A percentile compares a stretch with the other conserved stretches of the same genome.
These are phyloP conservation scores for Eilema caniola DNA, from an alignment of 2,888 invertebrate species.

Conservation along the genomic window DNA sequence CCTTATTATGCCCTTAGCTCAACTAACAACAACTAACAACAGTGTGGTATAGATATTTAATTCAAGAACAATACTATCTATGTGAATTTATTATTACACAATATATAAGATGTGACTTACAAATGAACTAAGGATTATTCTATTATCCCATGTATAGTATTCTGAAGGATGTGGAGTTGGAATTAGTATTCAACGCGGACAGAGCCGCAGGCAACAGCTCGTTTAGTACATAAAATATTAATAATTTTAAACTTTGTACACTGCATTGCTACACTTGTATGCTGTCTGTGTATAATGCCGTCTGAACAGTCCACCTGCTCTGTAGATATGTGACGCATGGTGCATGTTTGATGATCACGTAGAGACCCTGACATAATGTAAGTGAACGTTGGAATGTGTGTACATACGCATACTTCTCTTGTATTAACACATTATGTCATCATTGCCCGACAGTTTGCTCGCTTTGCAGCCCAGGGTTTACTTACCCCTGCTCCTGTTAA, in stretches of 20 bases:
- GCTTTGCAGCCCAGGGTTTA: neutral
- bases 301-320: neutral
- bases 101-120: neutral
- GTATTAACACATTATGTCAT: neutral
- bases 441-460: neutral
- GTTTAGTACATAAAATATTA: conserved; percentile 4
- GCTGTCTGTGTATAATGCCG: neutral
- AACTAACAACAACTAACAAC: too few species aligned
- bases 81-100: too few species aligned
- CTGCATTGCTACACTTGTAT: neutral
- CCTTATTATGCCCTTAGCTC: too few species aligned
- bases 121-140: neutral
- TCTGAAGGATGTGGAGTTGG: neutral
- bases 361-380: conserved; percentile 1
- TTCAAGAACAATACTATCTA: too few species aligned
- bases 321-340: neutral
- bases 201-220: neutral
- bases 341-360: neutral
- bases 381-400: neutral
- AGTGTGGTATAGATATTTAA: too few species aligned
- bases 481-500: too few species aligned
- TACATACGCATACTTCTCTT: too few species aligned
- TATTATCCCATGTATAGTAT: neutral
- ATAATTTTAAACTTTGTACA: neutral
- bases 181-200: neutral